Evolutionary conservation across 2,113 vertebrate species (phyloP).

Genomic region (Salvelinus fontinalis): DNA sequence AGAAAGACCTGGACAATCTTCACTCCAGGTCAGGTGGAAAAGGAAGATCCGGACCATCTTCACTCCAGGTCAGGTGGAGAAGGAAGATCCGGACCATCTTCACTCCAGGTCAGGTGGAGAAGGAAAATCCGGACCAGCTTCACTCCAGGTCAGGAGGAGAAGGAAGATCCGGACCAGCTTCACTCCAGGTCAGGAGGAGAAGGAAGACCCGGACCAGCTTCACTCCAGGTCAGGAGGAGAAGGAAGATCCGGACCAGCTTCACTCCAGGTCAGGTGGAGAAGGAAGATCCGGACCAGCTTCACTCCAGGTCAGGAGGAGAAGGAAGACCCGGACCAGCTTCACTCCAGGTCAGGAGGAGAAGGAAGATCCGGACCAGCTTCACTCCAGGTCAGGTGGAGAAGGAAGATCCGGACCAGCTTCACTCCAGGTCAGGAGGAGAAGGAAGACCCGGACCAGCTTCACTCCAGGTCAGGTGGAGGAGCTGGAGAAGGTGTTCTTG

Average conservation of each 20-base stretch:
- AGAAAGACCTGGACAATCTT: slow-evolving; percentile 63
- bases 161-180: slow-evolving; percentile 63
- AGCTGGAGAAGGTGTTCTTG: slow-evolving; percentile 63
- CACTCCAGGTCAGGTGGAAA: slow-evolving; percentile 41
- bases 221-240: slow-evolving; percentile 49
- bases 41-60: slow-evolving; percentile 63
- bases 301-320: slow-evolving; percentile 49
- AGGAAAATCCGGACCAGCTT: slow-evolving; percentile 62
- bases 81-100: slow-evolving; percentile 63
- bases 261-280: slow-evolving; percentile 52
- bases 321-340: slow-evolving; percentile 63
- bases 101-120: slow-evolving; percentile 49
- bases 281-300: slow-evolving; percentile 63
- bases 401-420: slow-evolving; percentile 63
- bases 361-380: slow-evolving; percentile 63
- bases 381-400: slow-evolving; percentile 46
- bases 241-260: slow-evolving; percentile 63
- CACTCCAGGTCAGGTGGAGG: slow-evolving; percentile 54
- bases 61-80: slow-evolving; percentile 47
- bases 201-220: slow-evolving; percentile 63
- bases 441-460: slow-evolving; percentile 64
- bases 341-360: slow-evolving; percentile 39
- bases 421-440: slow-evolving; percentile 49
- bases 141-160: too few relatives aligned
- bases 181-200: slow-evolving; percentile 46